phyloP scores from a whole-genome alignment of 1,140 invertebrate species.

The Wasmannia auropunctata region DNA sequence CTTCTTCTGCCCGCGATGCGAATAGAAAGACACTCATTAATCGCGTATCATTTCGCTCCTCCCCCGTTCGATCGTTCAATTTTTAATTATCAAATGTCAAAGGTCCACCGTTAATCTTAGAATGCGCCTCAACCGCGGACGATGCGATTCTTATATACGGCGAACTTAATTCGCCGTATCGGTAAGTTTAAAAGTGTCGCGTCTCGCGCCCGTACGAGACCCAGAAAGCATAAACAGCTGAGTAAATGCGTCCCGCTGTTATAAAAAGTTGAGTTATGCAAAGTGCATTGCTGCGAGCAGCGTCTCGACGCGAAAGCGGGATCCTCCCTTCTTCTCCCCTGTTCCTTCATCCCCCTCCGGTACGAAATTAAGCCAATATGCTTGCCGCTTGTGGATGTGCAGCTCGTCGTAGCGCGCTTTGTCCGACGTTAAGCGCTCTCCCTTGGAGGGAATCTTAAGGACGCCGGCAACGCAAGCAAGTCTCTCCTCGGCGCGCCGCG shows the following conservation, averaged over 20 bases:
- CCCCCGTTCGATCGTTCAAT: background rate
- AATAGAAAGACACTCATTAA: slow-evolving; percentile 2
- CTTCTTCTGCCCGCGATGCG: background rate
- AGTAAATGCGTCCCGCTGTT: background rate
- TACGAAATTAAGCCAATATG: slow-evolving; percentile 9
- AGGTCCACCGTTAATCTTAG: background rate
- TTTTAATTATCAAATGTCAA: background rate
- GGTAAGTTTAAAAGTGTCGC: background rate
- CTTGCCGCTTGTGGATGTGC: background rate
- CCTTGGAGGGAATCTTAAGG: slow-evolving; percentile 15
- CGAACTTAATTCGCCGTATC: background rate
- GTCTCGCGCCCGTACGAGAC: background rate
- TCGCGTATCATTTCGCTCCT: background rate
- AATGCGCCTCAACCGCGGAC: background rate
- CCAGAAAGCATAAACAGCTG: background rate
- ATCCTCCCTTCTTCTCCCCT: too few species aligned
- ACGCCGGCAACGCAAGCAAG: background rate
- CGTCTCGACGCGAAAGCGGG: background rate
- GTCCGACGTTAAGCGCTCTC: background rate
- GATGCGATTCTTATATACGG: background rate
- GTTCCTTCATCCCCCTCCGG: too few species aligned
- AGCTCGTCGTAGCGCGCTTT: slow-evolving; percentile 1
- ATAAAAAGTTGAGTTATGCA: background rate
- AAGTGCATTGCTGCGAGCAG: background rate
- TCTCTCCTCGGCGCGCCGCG: too few species aligned